Conservation (phyloP, 2,113 vertebrate genomes). For the Leucosticte australis region DNA sequence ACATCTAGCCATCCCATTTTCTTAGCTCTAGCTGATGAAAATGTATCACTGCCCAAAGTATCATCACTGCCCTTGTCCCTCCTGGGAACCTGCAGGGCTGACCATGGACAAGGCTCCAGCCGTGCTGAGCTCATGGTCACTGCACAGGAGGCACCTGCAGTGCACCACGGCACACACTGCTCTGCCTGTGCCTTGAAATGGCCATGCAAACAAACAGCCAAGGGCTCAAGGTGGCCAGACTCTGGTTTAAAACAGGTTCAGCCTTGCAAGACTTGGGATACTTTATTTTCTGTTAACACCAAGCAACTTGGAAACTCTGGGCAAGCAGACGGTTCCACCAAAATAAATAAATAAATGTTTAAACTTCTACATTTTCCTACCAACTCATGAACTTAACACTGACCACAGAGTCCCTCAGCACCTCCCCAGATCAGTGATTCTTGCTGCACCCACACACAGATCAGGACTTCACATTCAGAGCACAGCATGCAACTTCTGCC, state of each 20-base stretch:
- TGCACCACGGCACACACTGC: fast-evolving
- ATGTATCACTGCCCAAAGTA: background rate
- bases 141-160: background rate
- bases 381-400: background rate
- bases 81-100: background rate
- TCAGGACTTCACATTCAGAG: background rate
- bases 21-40: background rate
- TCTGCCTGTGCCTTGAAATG: background rate
- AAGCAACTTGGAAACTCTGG: background rate
- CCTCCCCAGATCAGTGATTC: background rate
- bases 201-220: fast-evolving
- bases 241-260: background rate
- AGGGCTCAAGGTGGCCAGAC: background rate
- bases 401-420: background rate
- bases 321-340: background rate
- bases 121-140: fast-evolving
- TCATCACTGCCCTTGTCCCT: background rate
- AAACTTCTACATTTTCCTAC: background rate
- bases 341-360: background rate
- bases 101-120: fast-evolving
- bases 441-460: background rate
- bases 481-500: background rate
- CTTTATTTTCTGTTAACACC: background rate
- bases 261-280: background rate
- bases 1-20: background rate